Percentiles rank a stretch among this genome's conserved stretches.
These are phyloP conservation scores for Zeus faber DNA, from an alignment of 2,113 vertebrate species.

Conservation along the genomic window DNA sequence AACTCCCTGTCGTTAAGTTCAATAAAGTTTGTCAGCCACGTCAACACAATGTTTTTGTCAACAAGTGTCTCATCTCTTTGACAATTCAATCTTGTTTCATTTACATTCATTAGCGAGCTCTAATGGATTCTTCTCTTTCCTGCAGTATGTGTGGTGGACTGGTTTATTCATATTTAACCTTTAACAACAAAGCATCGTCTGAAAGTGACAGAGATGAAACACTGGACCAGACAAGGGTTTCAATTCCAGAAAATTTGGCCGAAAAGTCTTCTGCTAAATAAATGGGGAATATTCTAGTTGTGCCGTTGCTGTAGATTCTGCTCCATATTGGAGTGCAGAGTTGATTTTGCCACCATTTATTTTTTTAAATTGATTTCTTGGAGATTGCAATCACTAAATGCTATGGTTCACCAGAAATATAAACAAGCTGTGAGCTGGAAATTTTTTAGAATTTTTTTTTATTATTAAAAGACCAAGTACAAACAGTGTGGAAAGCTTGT, in stretches of 20 bases:
- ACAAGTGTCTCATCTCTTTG: too few relatives aligned
- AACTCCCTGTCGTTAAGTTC: too few relatives aligned
- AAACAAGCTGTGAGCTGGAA: too few relatives aligned
- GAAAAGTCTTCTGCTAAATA: background rate
- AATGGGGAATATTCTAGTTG: conserved; percentile 19
- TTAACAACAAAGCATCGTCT: conserved; percentile 49
- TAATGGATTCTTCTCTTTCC: conserved; percentile 9
- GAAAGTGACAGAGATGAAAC: background rate
- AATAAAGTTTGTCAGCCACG: too few relatives aligned
- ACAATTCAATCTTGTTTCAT: too few relatives aligned
- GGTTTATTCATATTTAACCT: conserved; percentile 82
- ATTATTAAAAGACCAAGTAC: conserved; percentile 70
- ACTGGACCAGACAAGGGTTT: conserved; percentile 26
- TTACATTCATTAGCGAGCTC: background rate
- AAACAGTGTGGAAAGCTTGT: conserved; percentile 63
- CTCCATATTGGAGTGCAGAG: conserved; percentile 55
- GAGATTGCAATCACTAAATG: too few relatives aligned
- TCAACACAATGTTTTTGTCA: too few relatives aligned
- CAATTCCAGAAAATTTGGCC: conserved; percentile 12
- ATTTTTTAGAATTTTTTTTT: conserved; percentile 77
- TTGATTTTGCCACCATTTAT: too few relatives aligned
- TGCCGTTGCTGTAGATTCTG: conserved; percentile 25
- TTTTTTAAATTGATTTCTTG: too few relatives aligned
- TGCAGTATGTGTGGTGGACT: conserved; percentile 86
- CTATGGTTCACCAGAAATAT: too few relatives aligned